Evolutionary conservation across 37 sponge, comb jelly and placozoan species (phyloP).

Genomic region (Amphimedon queenslandica): DNA sequence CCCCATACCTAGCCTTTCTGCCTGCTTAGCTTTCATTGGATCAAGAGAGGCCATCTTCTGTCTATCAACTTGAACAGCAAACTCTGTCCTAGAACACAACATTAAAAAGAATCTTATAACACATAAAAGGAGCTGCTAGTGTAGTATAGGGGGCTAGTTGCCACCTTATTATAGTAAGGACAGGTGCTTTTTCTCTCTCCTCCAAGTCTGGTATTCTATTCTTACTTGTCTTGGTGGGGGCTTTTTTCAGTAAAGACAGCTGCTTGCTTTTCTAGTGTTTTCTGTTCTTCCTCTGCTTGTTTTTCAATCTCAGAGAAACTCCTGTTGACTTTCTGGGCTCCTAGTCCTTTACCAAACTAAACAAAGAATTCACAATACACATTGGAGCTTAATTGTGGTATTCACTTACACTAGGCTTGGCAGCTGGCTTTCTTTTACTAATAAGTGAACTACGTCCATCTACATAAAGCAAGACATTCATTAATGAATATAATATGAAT

Average conservation of each 20-base stretch:
- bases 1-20: constrained; percentile 94
- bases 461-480: neutral
- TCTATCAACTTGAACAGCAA: neutral
- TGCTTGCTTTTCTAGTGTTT: neutral
- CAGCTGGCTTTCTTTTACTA: constrained; percentile 41
- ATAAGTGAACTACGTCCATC: constrained; percentile 29
- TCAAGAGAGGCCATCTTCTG: constrained; percentile 23
- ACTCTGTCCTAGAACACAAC: too few relatives aligned
- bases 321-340: constrained; percentile 75
- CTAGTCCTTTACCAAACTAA: constrained; percentile 77
- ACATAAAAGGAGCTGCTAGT: too few relatives aligned
- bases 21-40: constrained; percentile 72
- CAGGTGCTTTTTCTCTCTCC: too few relatives aligned
- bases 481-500: neutral
- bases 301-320: constrained; percentile 74
- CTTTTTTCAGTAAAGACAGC: neutral
- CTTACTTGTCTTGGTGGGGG: neutral
- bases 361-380: too few relatives aligned
- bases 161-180: neutral
- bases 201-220: too few relatives aligned
- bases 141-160: neutral
- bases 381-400: too few relatives aligned
- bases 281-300: constrained; percentile 49
- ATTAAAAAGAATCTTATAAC: too few relatives aligned
- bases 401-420: constrained; percentile 50